Conservation (phyloP, 2,113 vertebrate genomes). For the Phaethornis superciliosus region DNA sequence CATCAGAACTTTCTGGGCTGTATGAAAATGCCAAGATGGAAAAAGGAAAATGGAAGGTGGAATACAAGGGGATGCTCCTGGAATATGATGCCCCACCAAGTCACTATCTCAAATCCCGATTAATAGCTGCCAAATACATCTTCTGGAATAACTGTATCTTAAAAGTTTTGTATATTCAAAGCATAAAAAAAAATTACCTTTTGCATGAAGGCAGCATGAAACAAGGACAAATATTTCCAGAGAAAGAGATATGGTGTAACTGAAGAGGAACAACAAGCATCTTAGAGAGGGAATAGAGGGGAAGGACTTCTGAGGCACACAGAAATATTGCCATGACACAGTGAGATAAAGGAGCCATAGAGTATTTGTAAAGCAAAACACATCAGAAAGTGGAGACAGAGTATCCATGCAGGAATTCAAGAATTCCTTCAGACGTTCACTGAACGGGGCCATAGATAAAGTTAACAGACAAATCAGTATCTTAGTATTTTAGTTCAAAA, state of each 20-base stretch:
- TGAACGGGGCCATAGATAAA: background rate
- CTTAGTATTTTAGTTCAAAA: background rate
- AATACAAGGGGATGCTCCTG: background rate
- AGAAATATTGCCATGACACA: background rate
- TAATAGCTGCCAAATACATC: background rate
- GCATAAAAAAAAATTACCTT: background rate
- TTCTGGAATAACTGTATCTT: background rate
- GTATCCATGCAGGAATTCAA: background rate
- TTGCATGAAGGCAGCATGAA: background rate
- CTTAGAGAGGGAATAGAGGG: background rate
- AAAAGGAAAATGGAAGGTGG: background rate
- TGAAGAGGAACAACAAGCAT: background rate
- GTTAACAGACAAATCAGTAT: background rate
- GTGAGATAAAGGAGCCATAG: background rate
- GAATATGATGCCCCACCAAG: too few relatives aligned
- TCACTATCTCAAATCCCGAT: background rate
- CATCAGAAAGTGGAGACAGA: accelerated
- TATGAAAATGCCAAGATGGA: background rate
- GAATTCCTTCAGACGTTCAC: background rate
- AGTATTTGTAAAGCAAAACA: background rate
- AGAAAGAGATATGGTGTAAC: background rate
- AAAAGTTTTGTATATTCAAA: background rate
- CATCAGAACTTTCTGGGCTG: background rate
- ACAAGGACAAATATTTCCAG: background rate
- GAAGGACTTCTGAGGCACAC: background rate